These are phyloP conservation scores for Apis mellifera DNA, from an alignment of 1,140 invertebrate genomes.

Conservation along the genomic window Amel_HAv3.1 CM009939.2:3829001-3829500, in stretches of 20 bases:
- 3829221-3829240: conserved; percentile 3
- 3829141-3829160: conserved; percentile 38
- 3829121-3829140: conserved; percentile 31
- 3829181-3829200: background rate
- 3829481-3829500: no score
- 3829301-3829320: background rate
- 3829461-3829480: no score
- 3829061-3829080: conserved; percentile 5
- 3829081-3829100: background rate
- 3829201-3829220: conserved; percentile 16
- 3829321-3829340: background rate
- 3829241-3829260: background rate
- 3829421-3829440: no score
- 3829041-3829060: conserved; percentile 41
- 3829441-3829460: no score
- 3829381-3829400: no score
- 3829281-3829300: background rate
- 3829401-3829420: no score
- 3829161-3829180: conserved; percentile 24
- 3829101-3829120: conserved; percentile 35
- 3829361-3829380: no score
- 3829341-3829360: background rate
- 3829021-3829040: background rate
- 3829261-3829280: background rate
- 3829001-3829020: background rate